These are phyloP conservation scores for Microtus oregoni DNA, from an alignment of 2,113 vertebrate genomes.

Conservation along the genomic window DNA sequence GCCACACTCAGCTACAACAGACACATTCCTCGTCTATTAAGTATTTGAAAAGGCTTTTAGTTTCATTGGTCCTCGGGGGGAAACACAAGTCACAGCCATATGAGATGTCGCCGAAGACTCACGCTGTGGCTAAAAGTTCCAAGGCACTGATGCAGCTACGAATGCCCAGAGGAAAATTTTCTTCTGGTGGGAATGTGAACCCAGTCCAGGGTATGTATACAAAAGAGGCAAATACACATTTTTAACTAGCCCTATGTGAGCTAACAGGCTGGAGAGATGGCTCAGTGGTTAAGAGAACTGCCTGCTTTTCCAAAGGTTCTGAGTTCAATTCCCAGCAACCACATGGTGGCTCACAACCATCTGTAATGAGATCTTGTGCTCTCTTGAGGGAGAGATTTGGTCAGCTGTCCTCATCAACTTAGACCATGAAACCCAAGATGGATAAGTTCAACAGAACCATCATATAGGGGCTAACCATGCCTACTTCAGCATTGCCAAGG, in stretches of 20 bases:
- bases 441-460: no score
- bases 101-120: background rate
- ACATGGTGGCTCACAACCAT: no score
- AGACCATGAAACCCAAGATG: no score
- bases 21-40: background rate
- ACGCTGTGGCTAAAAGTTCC: background rate
- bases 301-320: no score
- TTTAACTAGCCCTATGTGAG: background rate
- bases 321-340: no score
- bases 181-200: background rate
- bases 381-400: no score
- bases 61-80: background rate
- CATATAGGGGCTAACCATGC: rapidly evolving
- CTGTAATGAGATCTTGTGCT: no score
- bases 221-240: background rate
- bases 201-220: background rate
- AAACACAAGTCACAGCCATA: background rate
- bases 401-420: no score
- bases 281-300: no score
- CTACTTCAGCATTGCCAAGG: no score
- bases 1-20: background rate
- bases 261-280: background rate
- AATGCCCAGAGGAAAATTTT: background rate
- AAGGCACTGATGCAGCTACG: background rate
- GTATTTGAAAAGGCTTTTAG: background rate